Evolutionary conservation across 2,888 invertebrate genomes (phyloP).

Genomic region (Clanis bilineata): DNA sequence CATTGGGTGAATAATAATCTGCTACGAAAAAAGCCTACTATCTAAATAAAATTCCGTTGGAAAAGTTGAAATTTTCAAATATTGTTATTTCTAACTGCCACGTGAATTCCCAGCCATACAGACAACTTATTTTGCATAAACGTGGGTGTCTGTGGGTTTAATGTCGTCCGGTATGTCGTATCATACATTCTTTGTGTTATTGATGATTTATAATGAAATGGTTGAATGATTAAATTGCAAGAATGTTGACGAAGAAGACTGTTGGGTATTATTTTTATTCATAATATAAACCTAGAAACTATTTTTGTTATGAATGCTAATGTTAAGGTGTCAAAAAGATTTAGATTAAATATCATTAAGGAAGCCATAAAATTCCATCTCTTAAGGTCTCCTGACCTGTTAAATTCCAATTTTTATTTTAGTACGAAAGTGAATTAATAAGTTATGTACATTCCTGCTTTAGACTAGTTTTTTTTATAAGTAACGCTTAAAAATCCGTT

Average conservation of each 20-base stretch:
- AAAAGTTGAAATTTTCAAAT: background rate
- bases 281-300: too few relatives aligned
- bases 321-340: background rate
- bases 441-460: background rate
- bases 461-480: background rate
- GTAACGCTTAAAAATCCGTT: background rate
- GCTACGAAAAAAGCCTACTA: too few relatives aligned
- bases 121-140: background rate
- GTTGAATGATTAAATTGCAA: background rate
- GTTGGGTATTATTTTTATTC: background rate
- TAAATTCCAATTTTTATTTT: background rate
- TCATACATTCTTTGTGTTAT: constrained; percentile 3
- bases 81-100: background rate
- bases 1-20: too few relatives aligned
- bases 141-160: constrained; percentile 17
- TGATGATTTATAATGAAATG: background rate
- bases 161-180: background rate
- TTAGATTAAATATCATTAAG: background rate
- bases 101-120: background rate
- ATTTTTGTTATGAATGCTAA: too few relatives aligned
- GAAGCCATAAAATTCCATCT: background rate
- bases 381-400: background rate
- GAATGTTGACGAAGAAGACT: background rate
- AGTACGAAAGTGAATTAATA: background rate
- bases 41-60: too few relatives aligned